Base-by-base conservation (phyloP, 2,888 invertebrate species). In the Trichacis sp. region DNA sequence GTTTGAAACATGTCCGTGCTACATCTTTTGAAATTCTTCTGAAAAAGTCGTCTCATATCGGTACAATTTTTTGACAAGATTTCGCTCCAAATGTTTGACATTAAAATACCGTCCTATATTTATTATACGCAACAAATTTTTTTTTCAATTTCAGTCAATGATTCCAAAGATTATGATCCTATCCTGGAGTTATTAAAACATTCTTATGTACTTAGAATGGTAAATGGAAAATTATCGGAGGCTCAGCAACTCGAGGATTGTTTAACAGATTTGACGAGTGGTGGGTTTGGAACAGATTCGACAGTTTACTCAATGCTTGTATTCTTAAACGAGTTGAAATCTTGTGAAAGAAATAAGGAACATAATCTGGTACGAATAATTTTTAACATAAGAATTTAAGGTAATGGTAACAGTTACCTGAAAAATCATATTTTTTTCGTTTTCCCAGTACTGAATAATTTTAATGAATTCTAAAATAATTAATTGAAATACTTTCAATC, bases 1-100 rank as follows among this genome's bases (percentile, higher is more conserved):
- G 46, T 42, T 45, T 83, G 1, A 78, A 73, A 47, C 71, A 69
- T 56, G 68, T 84, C 30, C 74, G 80, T 30, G 68, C 75, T 0
- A 78, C 64, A 55, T 77, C 81, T 17, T 84, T 78, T 30, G 83
- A 78, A 62, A 81, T 84, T 69, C 68, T 84, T 19, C 63, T 84
- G 12, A 82, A 79, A 8, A 84, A 80, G 63, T 69, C 70, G 8
- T 30, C 63, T 18, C 50, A 24, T 14, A 53, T n/a, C n/a, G n/a
- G 70, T 49, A 36, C 59, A 11, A n/a, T n/a, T n/a, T n/a, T n/a
- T n/a, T n/a, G n/a, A n/a, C n/a, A n/a, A n/a, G n/a, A n/a, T n/a
- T n/a, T n/a, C n/a, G n/a, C n/a, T n/a, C n/a, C n/a, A n/a, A n/a
- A n/a, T n/a, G n/a, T n/a, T n/a, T n/a, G n/a, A n/a, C n/a, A n/a